Percentiles rank a stretch among this genome's conserved stretches.
phyloP scores from a whole-genome alignment of 1,140 invertebrate species.

The Neuroterus valhalla region DNA sequence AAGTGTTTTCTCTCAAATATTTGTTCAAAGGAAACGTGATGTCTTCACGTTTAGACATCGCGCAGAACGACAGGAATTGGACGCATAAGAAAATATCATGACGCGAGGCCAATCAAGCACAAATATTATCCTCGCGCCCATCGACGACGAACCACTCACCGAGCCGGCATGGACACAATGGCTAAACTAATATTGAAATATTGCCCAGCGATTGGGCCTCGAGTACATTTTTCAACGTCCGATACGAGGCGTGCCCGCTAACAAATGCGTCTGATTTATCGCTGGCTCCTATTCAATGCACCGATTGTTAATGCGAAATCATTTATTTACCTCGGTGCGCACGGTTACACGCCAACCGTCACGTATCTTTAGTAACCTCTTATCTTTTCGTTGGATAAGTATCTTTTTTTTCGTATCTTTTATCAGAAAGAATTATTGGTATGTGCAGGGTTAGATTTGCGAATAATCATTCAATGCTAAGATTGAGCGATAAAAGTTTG shows the following conservation, averaged over 20 bases:
- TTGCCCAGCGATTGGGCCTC: slow-evolving; percentile 64
- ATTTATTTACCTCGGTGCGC: slow-evolving; percentile 40
- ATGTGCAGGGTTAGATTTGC: background rate
- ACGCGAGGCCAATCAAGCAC: slow-evolving; percentile 58
- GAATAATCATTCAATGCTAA: slow-evolving; percentile 15
- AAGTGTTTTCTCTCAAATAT: slow-evolving; percentile 52
- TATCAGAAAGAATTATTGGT: slow-evolving; percentile 13
- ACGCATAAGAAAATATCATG: slow-evolving; percentile 54
- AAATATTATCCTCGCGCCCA: slow-evolving; percentile 60
- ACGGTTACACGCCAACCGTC: slow-evolving; percentile 23
- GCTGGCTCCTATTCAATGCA: slow-evolving; percentile 48
- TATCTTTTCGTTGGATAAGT: background rate
- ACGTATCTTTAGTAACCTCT: slow-evolving; percentile 1
- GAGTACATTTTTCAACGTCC: slow-evolving; percentile 52
- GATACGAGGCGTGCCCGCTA: slow-evolving; percentile 51
- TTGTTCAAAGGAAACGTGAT: slow-evolving; percentile 14
- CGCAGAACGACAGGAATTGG: slow-evolving; percentile 7
- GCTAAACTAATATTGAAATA: slow-evolving; percentile 73
- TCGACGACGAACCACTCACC: slow-evolving; percentile 29
- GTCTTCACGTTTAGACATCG: background rate
- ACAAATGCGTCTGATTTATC: slow-evolving; percentile 60
- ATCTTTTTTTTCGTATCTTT: background rate
- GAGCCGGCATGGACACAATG: slow-evolving; percentile 51
- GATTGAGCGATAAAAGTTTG: background rate
- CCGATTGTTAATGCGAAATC: slow-evolving; percentile 49